phyloP scores from a whole-genome alignment of 2,797 vertebrate genomes.

The Chloroceryle amazona region DNA sequence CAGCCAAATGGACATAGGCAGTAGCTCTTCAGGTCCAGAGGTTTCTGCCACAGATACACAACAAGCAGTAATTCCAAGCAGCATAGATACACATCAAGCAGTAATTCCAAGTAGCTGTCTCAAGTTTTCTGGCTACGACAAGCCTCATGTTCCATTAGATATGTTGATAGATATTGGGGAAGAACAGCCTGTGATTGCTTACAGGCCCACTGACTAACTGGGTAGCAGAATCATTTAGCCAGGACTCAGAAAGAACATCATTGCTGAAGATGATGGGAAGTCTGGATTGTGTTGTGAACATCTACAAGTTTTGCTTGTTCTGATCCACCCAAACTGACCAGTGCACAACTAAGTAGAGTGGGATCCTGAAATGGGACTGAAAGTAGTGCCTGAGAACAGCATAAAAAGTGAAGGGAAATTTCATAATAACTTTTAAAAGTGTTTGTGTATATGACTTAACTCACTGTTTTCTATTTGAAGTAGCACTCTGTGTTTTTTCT shows the following conservation, averaged over 20 bases:
- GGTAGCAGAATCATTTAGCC: background rate
- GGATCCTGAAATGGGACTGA: background rate
- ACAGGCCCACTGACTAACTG: conserved; percentile 41
- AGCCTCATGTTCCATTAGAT: conserved; percentile 77
- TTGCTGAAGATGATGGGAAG: background rate
- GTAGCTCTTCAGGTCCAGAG: background rate
- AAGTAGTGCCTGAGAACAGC: background rate
- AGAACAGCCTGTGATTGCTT: conserved; percentile 73
- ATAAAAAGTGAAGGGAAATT: background rate
- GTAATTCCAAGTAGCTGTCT: background rate
- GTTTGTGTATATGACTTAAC: background rate
- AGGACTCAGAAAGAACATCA: background rate
- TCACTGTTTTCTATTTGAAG: background rate
- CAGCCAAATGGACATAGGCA: conserved; percentile 26
- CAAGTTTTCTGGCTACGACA: conserved; percentile 80
- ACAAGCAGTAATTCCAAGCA: background rate
- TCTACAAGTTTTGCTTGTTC: background rate
- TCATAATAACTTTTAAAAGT: background rate
- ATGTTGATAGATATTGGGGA: conserved; percentile 53
- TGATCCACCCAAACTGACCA: background rate
- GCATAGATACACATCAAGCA: background rate
- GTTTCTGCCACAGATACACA: background rate
- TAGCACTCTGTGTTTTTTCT: background rate
- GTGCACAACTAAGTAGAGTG: background rate
- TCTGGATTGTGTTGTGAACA: background rate